A percentile compares a stretch with the other conserved stretches of the same genome.
Conservation (phyloP, 2,888 invertebrate species). For the Gryllus longicercus region DNA sequence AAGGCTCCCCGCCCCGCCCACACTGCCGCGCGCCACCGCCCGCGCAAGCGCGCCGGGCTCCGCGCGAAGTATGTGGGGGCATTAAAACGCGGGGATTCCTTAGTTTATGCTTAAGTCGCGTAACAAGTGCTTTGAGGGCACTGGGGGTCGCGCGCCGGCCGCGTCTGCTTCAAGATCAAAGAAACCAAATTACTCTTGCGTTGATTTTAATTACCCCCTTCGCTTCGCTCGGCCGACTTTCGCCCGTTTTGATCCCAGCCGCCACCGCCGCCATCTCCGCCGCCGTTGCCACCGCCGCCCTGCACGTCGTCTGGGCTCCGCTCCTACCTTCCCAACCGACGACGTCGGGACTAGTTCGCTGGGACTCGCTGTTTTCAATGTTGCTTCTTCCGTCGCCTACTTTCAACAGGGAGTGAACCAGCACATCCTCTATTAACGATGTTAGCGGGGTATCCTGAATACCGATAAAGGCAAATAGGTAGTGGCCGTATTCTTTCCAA, state of each 20-base stretch:
- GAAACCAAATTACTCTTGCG: constrained; percentile 10
- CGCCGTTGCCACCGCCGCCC: neutral
- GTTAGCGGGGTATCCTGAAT: too few species aligned
- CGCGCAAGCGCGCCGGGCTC: neutral
- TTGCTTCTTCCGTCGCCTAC: too few species aligned
- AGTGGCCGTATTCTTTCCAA: too few species aligned
- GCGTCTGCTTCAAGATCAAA: neutral
- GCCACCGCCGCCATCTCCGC: neutral
- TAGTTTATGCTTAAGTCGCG: constrained; percentile 17
- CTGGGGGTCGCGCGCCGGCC: neutral
- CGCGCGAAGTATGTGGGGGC: constrained; percentile 2
- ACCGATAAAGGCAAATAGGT: too few species aligned
- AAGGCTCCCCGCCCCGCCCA: too few species aligned
- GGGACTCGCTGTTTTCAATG: too few species aligned
- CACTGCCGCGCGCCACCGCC: neutral
- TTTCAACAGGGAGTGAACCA: too few species aligned
- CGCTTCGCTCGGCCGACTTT: neutral
- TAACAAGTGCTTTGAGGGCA: constrained; percentile 8
- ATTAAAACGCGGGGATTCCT: constrained; percentile 10
- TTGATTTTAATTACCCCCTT: constrained; percentile 9
- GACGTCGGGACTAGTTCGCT: neutral
- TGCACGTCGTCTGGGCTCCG: neutral
- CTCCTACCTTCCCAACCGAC: neutral
- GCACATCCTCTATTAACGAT: too few species aligned
- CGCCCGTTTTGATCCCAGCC: neutral